Evolutionary conservation across 2,113 vertebrate species (phyloP), one percentile per base, ranked within the genome.

Genomic region (Spermophilus dauricus): DNA sequence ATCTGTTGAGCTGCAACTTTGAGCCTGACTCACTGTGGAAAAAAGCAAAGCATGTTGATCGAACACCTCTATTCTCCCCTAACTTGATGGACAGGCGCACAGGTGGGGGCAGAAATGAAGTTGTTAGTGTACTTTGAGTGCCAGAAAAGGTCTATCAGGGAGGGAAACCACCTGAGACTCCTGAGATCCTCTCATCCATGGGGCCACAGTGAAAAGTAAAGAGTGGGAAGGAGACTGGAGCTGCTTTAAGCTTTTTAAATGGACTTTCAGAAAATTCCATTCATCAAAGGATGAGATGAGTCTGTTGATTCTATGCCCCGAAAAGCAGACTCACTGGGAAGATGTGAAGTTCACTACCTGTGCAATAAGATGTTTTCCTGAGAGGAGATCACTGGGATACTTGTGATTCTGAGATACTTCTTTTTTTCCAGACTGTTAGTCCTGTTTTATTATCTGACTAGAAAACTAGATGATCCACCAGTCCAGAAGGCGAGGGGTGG

Each of bases 1-100:
- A 84, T 82, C 82, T 42, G 6, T 77, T 84, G 42, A 85, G 48
- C 51, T 75, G 4, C 86, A 84, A 69, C 70, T 83, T 75, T 69
- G 63, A 80, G n/a, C 48, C 61, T 58, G 48, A 73, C 48, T 61
- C 78, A 72, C 16, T 92, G n/a, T 83, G 45, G 83, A 53, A 61
- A 86, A 97, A 80, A 87, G 69, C 42, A 77, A 90, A 94, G 42
- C 51, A 9, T 56, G 2, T 28, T 69, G 72, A 61, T 37, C 89
- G 75, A 89, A 95, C 81, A 94, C 63, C 30, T 95, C 80, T 82
- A 9, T 76, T 80, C 18, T 87, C 56, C 28, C 42, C 42, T 95
- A 96, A 88, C 56, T n/a, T 53, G 65, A 85, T 53, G 51, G 94
- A 94, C 53, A 83, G 22, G 51, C 75, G 22, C 18, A 42, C 88